Conservation (phyloP, 2,888 invertebrate species). For the Crocallis elinguaria region DNA sequence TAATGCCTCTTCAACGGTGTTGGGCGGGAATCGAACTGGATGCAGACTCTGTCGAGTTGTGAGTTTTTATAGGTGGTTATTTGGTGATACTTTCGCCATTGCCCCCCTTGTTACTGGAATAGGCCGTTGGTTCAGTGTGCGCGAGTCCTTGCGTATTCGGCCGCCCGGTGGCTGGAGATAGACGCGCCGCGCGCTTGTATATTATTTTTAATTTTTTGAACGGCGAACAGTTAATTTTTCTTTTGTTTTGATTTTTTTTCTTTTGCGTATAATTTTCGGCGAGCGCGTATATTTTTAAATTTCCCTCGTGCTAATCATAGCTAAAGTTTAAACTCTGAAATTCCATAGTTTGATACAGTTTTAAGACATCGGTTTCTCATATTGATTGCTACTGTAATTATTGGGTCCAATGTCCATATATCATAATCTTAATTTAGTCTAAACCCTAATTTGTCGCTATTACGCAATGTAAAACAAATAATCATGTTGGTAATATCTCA, state of each 20-base stretch:
- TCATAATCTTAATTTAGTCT: not conserved
- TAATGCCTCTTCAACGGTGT: conserved; percentile 79
- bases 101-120: conserved; percentile 73
- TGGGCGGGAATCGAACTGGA: conserved; percentile 82
- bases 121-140: conserved; percentile 47
- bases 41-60: conserved; percentile 65
- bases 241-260: conserved; percentile 7
- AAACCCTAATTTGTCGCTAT: not conserved
- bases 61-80: conserved; percentile 83
- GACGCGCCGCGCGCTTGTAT: conserved; percentile 65
- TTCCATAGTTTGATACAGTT: not conserved
- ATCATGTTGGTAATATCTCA: conserved; percentile 1
- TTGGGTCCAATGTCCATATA: not conserved
- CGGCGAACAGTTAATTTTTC: not conserved
- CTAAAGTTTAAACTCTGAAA: not conserved
- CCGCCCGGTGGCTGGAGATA: conserved; percentile 58
- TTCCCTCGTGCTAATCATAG: not conserved
- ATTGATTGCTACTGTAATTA: no score
- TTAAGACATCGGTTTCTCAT: no score
- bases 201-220: conserved; percentile 2
- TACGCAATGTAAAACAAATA: not conserved
- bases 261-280: not conserved
- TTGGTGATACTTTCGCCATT: conserved; percentile 80
- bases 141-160: conserved; percentile 75
- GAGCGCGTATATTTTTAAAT: conserved; percentile 1